Percentiles rank a stretch among this genome's conserved stretches.
Evolutionary conservation across 2,113 vertebrate genomes (phyloP).

Genomic region (Rhinoderma darwinii): DNA sequence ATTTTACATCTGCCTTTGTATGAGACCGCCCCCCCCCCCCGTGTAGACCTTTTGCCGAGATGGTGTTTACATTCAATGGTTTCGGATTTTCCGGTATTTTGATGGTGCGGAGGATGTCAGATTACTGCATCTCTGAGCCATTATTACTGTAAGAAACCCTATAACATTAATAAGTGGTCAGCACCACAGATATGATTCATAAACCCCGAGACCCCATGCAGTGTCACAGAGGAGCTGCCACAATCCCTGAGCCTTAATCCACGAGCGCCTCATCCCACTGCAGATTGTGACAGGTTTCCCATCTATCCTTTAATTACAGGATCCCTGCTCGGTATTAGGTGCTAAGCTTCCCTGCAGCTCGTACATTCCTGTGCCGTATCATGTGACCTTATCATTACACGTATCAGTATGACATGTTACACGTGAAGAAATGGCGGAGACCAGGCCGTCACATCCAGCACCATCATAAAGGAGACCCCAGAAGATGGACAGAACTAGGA

Average conservation of each 20-base stretch:
- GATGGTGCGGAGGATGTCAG: too few species aligned
- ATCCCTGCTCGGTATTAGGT: background rate
- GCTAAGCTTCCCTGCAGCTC: slow-evolving; percentile 14
- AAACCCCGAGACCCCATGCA: background rate
- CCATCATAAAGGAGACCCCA: background rate
- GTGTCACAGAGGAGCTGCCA: background rate
- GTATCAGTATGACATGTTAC: background rate
- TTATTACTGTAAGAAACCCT: too few species aligned
- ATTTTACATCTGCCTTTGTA: too few species aligned
- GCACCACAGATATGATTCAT: background rate
- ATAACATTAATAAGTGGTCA: background rate
- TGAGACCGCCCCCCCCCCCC: too few species aligned
- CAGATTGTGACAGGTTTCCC: slow-evolving; percentile 13
- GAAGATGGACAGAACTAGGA: background rate
- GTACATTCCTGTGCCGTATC: background rate
- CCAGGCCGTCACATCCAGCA: background rate
- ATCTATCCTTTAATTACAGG: slow-evolving; percentile 33
- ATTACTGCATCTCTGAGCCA: too few species aligned
- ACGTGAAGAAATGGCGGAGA: background rate
- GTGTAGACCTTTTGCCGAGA: too few species aligned
- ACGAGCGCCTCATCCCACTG: background rate
- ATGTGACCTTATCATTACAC: background rate
- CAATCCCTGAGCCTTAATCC: background rate
- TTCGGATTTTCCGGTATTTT: too few species aligned
- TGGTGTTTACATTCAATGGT: too few species aligned